Percentiles rank a stretch among this genome's conserved stretches.
Evolutionary conservation across 1,140 invertebrate species (phyloP).

Genomic region (Rhagoletis pomonella): DNA sequence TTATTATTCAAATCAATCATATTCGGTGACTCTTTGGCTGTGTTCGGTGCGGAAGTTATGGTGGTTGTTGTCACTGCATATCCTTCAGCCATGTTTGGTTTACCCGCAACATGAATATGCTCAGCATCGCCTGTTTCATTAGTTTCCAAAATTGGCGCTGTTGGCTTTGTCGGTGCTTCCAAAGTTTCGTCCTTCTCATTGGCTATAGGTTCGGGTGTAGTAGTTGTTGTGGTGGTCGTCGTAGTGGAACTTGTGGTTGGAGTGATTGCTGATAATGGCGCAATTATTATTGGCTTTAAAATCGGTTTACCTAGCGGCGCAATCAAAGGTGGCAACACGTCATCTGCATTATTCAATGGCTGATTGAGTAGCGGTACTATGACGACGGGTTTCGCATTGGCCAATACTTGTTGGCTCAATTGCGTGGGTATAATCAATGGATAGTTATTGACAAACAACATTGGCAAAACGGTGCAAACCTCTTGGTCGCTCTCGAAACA

Average conservation of each 20-base stretch:
- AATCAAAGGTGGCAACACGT: slow-evolving; percentile 74
- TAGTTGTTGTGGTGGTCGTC: slow-evolving; percentile 59
- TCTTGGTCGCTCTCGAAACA: slow-evolving; percentile 77
- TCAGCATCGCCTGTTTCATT: slow-evolving; percentile 8
- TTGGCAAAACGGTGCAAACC: slow-evolving; percentile 72
- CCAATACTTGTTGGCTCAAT: slow-evolving; percentile 45
- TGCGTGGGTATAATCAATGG: slow-evolving; percentile 27
- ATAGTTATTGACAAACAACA: slow-evolving; percentile 69
- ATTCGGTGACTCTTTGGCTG: background rate
- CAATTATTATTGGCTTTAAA: slow-evolving; percentile 71
- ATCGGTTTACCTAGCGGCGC: slow-evolving; percentile 74
- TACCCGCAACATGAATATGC: background rate
- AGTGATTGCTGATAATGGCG: slow-evolving; percentile 49
- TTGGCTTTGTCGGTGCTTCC: background rate
- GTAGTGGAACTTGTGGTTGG: slow-evolving; percentile 28
- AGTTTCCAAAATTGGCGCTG: background rate
- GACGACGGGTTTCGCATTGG: slow-evolving; percentile 59
- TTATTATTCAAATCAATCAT: slow-evolving; percentile 16
- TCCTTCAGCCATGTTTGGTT: background rate
- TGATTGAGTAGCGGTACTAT: slow-evolving; percentile 63
- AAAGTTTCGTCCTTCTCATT: background rate
- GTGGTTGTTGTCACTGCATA: slow-evolving; percentile 21
- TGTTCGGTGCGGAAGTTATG: slow-evolving; percentile 38
- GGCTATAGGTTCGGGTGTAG: slow-evolving; percentile 37
- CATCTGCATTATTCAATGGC: slow-evolving; percentile 64